Percentiles rank a stretch among this genome's conserved stretches.
Conservation (phyloP, 2,888 invertebrate species). For the Hemicrepidius hirtus region DNA sequence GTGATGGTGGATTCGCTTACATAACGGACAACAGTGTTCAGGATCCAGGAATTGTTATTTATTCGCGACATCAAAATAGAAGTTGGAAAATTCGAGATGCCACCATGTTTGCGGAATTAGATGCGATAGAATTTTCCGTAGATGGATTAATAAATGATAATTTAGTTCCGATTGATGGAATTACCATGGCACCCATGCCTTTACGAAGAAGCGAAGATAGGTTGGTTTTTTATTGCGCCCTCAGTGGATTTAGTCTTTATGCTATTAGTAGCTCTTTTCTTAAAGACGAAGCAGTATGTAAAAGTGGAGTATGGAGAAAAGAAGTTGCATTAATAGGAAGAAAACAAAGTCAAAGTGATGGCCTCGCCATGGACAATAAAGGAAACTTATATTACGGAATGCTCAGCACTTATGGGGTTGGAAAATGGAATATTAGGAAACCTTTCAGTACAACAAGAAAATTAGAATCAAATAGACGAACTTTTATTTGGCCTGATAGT, state of each 20-base stretch:
- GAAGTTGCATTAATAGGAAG: conserved; percentile 69
- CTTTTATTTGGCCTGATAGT: conserved; percentile 82
- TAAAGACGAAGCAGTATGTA: conserved; percentile 74
- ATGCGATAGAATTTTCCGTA: conserved; percentile 77
- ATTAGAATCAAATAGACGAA: conserved; percentile 73
- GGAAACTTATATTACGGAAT: conserved; percentile 81
- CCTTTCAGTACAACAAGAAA: conserved; percentile 72
- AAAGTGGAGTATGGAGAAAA: conserved; percentile 62
- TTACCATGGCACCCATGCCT: conserved; percentile 81
- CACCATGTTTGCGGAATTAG: conserved; percentile 78
- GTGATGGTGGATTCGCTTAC: conserved; percentile 80
- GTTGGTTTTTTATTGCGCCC: conserved; percentile 63
- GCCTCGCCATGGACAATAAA: conserved; percentile 78
- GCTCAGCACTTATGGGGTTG: conserved; percentile 80
- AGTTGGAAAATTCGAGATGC: conserved; percentile 81
- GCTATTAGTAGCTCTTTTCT: conserved; percentile 77
- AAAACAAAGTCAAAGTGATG: conserved; percentile 80
- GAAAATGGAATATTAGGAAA: conserved; percentile 79
- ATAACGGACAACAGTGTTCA: conserved; percentile 80
- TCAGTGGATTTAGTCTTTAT: conserved; percentile 72
- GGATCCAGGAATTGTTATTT: conserved; percentile 84
- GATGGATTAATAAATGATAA: conserved; percentile 75
- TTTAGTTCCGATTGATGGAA: conserved; percentile 80
- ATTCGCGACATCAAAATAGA: conserved; percentile 77
- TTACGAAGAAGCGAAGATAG: conserved; percentile 55